Conservation (phyloP, 1,140 invertebrate genomes). For the Muscidifurax raptorellus region DNA sequence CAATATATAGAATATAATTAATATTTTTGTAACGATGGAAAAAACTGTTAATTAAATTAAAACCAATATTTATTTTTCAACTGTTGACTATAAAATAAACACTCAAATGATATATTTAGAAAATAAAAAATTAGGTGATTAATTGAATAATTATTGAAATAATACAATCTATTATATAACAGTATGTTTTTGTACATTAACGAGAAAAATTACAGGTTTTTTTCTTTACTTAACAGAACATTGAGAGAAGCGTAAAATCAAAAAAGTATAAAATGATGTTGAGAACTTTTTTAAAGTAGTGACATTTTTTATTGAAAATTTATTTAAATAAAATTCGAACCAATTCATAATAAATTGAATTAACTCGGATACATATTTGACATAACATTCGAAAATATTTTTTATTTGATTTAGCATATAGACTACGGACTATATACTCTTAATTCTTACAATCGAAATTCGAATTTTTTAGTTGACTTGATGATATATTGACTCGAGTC, state of each 20-base stretch:
- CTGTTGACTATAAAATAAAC: too few species aligned
- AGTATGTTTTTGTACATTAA: not conserved
- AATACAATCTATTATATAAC: not conserved
- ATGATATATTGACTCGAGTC: not conserved
- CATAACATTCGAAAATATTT: not conserved
- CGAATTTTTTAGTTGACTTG: not conserved
- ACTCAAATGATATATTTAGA: too few species aligned
- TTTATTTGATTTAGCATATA: not conserved
- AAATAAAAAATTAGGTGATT: not conserved
- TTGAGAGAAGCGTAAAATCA: not conserved
- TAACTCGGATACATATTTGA: too few species aligned
- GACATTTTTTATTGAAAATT: too few species aligned
- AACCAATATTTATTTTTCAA: not conserved
- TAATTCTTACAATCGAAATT: not conserved
- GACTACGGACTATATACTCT: not conserved
- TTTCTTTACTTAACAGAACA: not conserved
- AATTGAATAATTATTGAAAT: not conserved
- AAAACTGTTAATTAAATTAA: not conserved
- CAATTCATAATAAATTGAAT: too few species aligned
- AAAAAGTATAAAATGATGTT: not conserved
- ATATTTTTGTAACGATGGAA: not conserved
- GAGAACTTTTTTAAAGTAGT: too few species aligned
- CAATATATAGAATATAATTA: not conserved
- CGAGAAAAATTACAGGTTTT: not conserved
- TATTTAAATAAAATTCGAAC: too few species aligned